phyloP scores from a whole-genome alignment of 2,113 vertebrate species.

The Glaucidium brasilianum region DNA sequence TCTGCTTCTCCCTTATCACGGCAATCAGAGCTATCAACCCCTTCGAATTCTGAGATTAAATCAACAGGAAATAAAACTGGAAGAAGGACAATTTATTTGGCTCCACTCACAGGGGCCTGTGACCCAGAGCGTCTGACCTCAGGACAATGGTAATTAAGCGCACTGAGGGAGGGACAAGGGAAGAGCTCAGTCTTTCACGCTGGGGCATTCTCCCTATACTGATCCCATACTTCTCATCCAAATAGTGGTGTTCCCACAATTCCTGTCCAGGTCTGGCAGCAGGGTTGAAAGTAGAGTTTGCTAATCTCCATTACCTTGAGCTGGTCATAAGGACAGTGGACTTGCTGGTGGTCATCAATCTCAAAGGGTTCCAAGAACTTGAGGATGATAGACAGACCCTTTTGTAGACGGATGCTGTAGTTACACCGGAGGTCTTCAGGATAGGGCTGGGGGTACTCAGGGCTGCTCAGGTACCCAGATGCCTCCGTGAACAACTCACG shows the following conservation, averaged over 20 bases:
- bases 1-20: not conserved
- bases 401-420: constrained; percentile 77
- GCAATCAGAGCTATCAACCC: not conserved
- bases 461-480: constrained; percentile 71
- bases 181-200: not conserved
- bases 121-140: not conserved
- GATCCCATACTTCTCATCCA: not conserved
- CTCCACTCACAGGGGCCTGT: not conserved
- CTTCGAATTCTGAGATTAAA: not conserved
- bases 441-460: constrained; percentile 76
- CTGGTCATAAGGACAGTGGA: constrained; percentile 78
- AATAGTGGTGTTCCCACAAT: not conserved
- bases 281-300: not conserved
- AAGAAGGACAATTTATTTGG: not conserved
- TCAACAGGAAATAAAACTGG: not conserved
- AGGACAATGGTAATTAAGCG: not conserved
- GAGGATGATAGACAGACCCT: constrained; percentile 68
- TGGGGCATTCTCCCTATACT: not conserved
- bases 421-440: constrained; percentile 74
- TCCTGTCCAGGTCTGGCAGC: not conserved
- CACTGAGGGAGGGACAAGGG: not conserved
- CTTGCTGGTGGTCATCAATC: constrained; percentile 79
- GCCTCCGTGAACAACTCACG: constrained; percentile 69
- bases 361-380: constrained; percentile 77
- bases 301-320: constrained; percentile 70